Evolutionary conservation across 2,797 vertebrate species (phyloP).

Genomic region (Characodon lateralis): DNA sequence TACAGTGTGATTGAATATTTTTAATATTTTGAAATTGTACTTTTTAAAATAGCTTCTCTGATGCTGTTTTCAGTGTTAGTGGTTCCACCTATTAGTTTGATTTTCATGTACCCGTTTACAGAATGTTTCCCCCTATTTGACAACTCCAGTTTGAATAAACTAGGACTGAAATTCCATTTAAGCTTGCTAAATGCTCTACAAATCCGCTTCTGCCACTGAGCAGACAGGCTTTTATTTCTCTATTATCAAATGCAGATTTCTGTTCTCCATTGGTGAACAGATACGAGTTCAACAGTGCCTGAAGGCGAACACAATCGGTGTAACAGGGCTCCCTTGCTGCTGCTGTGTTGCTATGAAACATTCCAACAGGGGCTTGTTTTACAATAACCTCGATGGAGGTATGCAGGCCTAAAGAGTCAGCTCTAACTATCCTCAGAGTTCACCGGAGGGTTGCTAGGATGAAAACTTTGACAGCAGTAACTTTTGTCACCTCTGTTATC

Average conservation of each 20-base stretch:
- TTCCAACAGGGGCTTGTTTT: slow-evolving; percentile 55
- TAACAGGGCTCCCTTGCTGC: slow-evolving; percentile 7
- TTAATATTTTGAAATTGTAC: neutral
- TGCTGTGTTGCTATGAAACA: slow-evolving; percentile 16
- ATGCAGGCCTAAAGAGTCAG: slow-evolving; percentile 4
- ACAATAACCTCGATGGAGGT: slow-evolving; percentile 48
- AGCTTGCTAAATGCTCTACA: neutral
- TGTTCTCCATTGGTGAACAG: slow-evolving; percentile 1
- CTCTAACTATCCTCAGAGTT: neutral
- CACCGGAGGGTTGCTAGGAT: neutral
- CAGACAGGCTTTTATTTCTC: neutral
- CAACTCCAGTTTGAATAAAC: neutral
- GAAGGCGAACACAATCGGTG: neutral
- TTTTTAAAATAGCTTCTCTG: neutral
- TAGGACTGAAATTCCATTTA: neutral
- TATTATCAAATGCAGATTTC: slow-evolving; percentile 3
- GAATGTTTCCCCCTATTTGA: neutral
- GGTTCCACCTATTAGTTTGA: neutral
- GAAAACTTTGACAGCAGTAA: neutral
- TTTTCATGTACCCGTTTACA: neutral
- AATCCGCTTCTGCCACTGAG: neutral
- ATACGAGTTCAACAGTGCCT: neutral
- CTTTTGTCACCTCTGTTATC: neutral
- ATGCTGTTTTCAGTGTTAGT: neutral
- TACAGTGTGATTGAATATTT: neutral